Evolutionary conservation across 2,797 vertebrate genomes (phyloP), one percentile per base, ranked within the genome.

Genomic region (Lepus oiostolus): DNA sequence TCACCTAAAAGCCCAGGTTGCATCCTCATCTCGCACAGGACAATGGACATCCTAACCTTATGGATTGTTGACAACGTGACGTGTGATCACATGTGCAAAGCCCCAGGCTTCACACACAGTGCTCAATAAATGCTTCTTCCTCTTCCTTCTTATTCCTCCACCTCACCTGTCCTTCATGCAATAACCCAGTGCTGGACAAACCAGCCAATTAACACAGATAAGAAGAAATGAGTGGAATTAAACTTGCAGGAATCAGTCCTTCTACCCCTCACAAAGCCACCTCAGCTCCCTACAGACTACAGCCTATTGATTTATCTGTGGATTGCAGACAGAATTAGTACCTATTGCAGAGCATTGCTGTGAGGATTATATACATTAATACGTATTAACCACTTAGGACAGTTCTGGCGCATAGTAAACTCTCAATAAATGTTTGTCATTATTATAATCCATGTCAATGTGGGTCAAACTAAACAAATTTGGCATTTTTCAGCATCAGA

Each of bases 361-460:
- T 2, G 26, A 65, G 12, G 65, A 88, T 79, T 88, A 87, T 85
- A 79, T 74, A 93, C 68, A 70, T 62, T 81, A 79, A 75, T 50
- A 76, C 24, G 65, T 5, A 88, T 77, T 92, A 83, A 82, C 58
- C 60, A n/a, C 35, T 90, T 67, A 70, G 28, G 71, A 74, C 17
- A 76, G n/a, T 74, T 77, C 77, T 58, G 84, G 77, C 70, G 63
- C 70, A 83, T 21, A 93, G 28, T 87, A 86, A 92, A 90, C 63
- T 11, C 72, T 70, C 80, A 70, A 30, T 89, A 80, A 93, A 85
- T 68, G 24, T 82, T 68, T 91, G 79, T 26, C 71, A 92, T 38
- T 83, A 90, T 83, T 75, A 42, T 77, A 54, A 88, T 74, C 63
- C 87, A 35, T 58, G 47, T 90, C 47, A 76, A 16, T 72, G 60